A percentile compares a stretch with the other conserved stretches of the same genome.
Conservation (phyloP, 2,797 vertebrate genomes). For the Mico argentatus region DNA sequence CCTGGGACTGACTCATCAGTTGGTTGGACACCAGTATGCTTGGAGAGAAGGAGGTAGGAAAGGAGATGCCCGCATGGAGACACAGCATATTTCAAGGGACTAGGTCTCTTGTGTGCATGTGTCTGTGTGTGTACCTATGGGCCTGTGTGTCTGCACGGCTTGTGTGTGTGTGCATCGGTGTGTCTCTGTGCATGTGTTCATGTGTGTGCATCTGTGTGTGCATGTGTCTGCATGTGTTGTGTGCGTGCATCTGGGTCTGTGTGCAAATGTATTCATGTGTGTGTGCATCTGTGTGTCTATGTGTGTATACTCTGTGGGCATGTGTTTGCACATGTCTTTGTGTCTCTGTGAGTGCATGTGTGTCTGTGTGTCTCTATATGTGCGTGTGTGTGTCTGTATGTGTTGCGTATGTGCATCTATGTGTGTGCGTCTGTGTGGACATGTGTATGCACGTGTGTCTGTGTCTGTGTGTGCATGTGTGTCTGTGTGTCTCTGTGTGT, state of each 20-base stretch:
- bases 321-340: no score
- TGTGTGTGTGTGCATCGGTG: not conserved
- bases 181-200: not conserved
- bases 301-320: no score
- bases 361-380: no score
- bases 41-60: not conserved
- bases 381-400: no score
- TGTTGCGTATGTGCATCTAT: not conserved
- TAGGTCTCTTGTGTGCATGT: no score
- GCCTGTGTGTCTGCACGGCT: fast-evolving
- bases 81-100: not conserved
- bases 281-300: not conserved
- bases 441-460: not conserved
- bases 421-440: not conserved
- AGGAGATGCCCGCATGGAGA: fast-evolving
- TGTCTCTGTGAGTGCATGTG: no score
- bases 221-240: no score
- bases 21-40: no score
- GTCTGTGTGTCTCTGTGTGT: not conserved
- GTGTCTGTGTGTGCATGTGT: not conserved
- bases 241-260: not conserved
- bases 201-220: not conserved
- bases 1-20: not conserved
- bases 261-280: not conserved
- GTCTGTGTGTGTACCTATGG: not conserved